These are phyloP conservation scores for Aplodontia rufa DNA, from an alignment of 2,113 vertebrate genomes.

Conservation along the genomic window DNA sequence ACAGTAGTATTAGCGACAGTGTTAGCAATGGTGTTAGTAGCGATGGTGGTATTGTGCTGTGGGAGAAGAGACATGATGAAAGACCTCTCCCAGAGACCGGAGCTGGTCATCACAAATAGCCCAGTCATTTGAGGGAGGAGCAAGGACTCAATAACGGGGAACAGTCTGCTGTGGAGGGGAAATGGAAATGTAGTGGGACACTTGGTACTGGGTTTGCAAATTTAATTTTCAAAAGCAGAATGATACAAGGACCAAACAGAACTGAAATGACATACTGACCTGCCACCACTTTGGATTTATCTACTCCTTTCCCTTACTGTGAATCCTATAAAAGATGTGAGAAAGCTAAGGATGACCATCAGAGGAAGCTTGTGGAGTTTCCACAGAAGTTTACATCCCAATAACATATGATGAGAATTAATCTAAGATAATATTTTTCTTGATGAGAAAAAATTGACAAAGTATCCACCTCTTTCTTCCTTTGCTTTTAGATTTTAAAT, in stretches of 20 bases:
- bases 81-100: background rate
- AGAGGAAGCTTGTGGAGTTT: background rate
- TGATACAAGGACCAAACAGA: background rate
- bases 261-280: background rate
- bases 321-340: background rate
- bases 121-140: background rate
- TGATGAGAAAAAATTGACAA: background rate
- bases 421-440: background rate
- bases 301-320: background rate
- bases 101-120: background rate
- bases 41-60: background rate
- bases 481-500: background rate
- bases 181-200: too few relatives aligned
- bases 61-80: background rate
- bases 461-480: background rate
- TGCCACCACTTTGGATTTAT: background rate
- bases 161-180: background rate
- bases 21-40: too few relatives aligned
- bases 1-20: background rate
- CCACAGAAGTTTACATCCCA: background rate
- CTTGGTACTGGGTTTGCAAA: background rate
- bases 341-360: background rate
- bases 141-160: too few relatives aligned
- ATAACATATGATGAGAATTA: background rate
- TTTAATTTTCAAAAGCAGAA: background rate